Evolutionary conservation across 2,113 vertebrate genomes (phyloP).

Genomic region (Theristicus caerulescens): DNA sequence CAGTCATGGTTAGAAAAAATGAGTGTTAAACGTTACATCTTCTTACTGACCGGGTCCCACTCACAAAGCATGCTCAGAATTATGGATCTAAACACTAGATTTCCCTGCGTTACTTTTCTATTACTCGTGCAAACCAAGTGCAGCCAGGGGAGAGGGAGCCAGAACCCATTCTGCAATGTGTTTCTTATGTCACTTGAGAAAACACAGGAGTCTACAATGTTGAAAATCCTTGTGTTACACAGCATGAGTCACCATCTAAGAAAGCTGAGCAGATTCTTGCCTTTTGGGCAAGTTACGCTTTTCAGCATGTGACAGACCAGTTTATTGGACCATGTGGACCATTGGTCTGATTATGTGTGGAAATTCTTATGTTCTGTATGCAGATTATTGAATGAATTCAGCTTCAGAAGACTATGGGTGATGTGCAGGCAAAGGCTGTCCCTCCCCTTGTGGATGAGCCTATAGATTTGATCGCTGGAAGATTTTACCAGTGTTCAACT

Average conservation of each 20-base stretch:
- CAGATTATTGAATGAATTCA: neutral
- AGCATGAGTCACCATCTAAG: neutral
- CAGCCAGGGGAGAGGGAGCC: neutral
- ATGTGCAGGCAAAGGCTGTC: neutral
- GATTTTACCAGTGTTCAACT: neutral
- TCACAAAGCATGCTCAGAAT: neutral
- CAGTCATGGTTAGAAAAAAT: neutral
- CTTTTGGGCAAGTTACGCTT: neutral
- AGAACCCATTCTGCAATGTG: neutral
- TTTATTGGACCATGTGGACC: neutral
- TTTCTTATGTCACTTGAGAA: neutral
- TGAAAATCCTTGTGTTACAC: neutral
- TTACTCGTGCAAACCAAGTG: neutral
- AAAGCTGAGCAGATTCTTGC: neutral
- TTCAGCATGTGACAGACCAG: neutral
- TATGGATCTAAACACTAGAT: neutral
- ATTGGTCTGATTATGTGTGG: neutral
- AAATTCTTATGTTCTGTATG: neutral
- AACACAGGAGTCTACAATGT: neutral
- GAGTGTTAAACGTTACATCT: neutral
- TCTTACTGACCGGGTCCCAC: neutral
- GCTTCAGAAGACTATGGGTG: neutral
- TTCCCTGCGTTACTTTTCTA: neutral
- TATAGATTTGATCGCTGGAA: neutral
- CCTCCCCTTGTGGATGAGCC: neutral